Base-by-base conservation (phyloP, 2,888 invertebrate genomes). In the Dynastes tityus region DNA sequence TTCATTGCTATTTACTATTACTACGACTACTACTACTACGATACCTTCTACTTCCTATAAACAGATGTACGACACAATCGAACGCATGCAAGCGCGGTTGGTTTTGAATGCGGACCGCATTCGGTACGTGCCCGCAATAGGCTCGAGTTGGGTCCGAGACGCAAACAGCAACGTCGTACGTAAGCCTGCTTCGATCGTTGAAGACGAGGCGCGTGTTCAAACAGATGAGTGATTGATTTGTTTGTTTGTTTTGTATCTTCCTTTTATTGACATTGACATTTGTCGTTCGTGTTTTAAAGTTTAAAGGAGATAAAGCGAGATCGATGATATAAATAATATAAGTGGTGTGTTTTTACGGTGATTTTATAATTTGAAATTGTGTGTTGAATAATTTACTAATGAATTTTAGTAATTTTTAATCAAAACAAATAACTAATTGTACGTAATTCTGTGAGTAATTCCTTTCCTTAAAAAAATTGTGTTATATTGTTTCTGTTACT, bases 201-300 rank as follows among this genome's bases (percentile, higher is more conserved):
- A 22, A n/a, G 71, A 22, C 55, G 45, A 45, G 3, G 37, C 71
- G 71, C 58, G 71, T 40, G 71, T 58, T 29, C 37, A 37, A 53
- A 40, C 55, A 71, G 58, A 71, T 71, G 71, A 71, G 58, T 58
- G 71, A 71, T 71, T 58, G 71, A 71, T 71, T 67, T 16, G 45
- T 67, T 67, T 67, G 67, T 67, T 67, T 67, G 67, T 67, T 67
- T 67, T 67, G 45, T 45, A 11, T 45, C 45, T 45, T 45, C 45
- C n/a, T 37, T 67, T 67, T 67, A 45, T 61, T 61, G 61, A 61
- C 61, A 29, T 61, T 61, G 61, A 61, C 61, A 29, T 61, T 27
- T 9, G 61, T 27, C 55, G 22, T 55, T 16, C 55, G 55, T 8
- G 45, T 45, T 11, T 37, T 45, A 45, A 45, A 45, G 45, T 45